Percentiles rank a stretch among this genome's conserved stretches.
phyloP scores from a whole-genome alignment of 2,797 vertebrate genomes.

The Leucoraja ocellata region DNA sequence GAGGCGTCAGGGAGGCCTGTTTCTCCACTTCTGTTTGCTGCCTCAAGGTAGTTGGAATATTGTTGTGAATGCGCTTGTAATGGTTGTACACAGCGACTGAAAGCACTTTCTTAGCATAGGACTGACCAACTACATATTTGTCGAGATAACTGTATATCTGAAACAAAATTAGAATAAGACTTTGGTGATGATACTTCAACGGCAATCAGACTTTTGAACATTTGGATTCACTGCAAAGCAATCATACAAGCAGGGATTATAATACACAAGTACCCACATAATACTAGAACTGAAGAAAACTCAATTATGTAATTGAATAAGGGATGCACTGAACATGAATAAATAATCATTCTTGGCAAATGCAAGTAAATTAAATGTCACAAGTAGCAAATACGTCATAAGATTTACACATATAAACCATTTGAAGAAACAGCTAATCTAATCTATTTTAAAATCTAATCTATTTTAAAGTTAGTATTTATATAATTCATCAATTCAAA shows the following conservation, averaged over 20 bases:
- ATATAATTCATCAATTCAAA: not conserved
- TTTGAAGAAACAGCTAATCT: not conserved
- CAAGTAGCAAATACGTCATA: not conserved
- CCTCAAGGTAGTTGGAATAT: conserved; percentile 81
- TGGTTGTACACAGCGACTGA: conserved; percentile 97
- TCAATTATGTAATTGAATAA: not conserved
- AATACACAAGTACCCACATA: not conserved
- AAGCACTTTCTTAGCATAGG: conserved; percentile 94
- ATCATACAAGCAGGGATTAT: not conserved
- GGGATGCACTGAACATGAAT: not conserved
- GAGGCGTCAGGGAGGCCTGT: conserved; percentile 81
- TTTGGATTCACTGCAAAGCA: not conserved
- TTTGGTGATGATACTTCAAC: conserved; percentile 38
- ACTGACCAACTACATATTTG: conserved; percentile 94
- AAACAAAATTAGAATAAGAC: conserved; percentile 44
- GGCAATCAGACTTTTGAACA: not conserved
- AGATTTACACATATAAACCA: not conserved
- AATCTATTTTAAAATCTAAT: not conserved
- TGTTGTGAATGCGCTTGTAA: conserved; percentile 97
- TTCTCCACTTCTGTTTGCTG: conserved; percentile 87
- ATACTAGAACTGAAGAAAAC: not conserved
- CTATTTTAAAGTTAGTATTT: not conserved
- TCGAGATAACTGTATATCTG: conserved; percentile 97
- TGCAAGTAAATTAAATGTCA: not conserved
- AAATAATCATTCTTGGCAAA: not conserved